A percentile compares a stretch with the other conserved stretches of the same genome.
These are phyloP conservation scores for Pheosia gnoma DNA, from an alignment of 2,888 invertebrate genomes.

Conservation along the genomic window DNA sequence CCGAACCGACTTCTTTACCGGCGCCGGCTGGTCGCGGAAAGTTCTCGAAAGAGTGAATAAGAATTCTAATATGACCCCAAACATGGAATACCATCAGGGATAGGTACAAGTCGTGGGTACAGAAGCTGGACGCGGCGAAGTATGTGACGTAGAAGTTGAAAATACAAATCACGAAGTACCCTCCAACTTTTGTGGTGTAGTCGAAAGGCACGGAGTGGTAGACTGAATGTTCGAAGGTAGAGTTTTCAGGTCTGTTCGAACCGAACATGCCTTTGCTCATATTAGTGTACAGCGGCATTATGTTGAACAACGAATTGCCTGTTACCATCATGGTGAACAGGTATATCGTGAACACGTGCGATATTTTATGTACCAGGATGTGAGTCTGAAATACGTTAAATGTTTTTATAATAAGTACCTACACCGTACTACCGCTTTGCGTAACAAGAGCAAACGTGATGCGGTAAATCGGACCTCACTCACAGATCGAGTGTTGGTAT, in stretches of 20 bases:
- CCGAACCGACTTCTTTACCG: neutral
- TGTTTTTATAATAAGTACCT: neutral
- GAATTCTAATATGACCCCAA: constrained; percentile 3
- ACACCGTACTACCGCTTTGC: neutral
- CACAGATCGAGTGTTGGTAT: too few relatives aligned
- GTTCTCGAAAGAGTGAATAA: neutral
- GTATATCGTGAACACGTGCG: constrained; percentile 27
- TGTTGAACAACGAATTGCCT: constrained; percentile 27
- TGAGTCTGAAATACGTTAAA: constrained; percentile 29
- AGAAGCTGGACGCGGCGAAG: neutral
- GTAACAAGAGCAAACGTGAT: too few relatives aligned
- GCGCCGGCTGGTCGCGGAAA: neutral
- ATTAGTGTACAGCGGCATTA: constrained; percentile 33
- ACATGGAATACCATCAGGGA: constrained; percentile 20
- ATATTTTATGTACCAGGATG: constrained; percentile 29
- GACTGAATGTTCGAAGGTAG: constrained; percentile 25
- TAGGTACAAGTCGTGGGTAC: constrained; percentile 16
- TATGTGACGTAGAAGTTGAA: neutral
- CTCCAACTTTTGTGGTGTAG: neutral
- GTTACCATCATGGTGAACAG: constrained; percentile 15
- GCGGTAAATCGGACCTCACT: too few relatives aligned
- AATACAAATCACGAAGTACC: neutral
- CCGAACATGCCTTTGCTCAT: constrained; percentile 18
- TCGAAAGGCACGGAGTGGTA: constrained; percentile 15
- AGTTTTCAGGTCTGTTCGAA: constrained; percentile 14